Conservation (phyloP, 2,888 invertebrate genomes). For the Abscondita cerata region DNA sequence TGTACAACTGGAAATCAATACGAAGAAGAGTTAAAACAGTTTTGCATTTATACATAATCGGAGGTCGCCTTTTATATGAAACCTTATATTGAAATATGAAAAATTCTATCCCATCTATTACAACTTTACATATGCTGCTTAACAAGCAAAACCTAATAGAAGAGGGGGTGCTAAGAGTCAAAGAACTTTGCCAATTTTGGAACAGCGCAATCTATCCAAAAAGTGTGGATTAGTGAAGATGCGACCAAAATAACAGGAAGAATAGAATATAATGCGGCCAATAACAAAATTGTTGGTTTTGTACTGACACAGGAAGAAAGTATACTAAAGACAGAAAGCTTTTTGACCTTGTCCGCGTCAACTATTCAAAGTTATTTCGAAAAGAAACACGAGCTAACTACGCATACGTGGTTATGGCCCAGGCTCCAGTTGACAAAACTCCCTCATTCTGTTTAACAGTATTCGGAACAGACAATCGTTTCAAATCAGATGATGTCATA, state of each 20-base stretch:
- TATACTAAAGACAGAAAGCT: constrained; percentile 12
- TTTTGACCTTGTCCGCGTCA: constrained; percentile 21
- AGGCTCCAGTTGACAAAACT: constrained; percentile 15
- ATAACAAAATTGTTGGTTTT: constrained; percentile 41
- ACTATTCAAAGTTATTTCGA: constrained; percentile 22
- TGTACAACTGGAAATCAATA: neutral
- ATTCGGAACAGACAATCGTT: constrained; percentile 39
- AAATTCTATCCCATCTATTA: neutral
- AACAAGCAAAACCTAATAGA: neutral
- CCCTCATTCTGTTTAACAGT: constrained; percentile 37
- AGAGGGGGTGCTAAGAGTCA: constrained; percentile 2
- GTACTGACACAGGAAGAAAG: constrained; percentile 37
- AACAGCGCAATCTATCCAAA: neutral
- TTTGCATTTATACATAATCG: constrained; percentile 9
- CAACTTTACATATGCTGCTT: neutral
- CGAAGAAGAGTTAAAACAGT: neutral
- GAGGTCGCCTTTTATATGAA: constrained; percentile 10
- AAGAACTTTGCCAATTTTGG: neutral
- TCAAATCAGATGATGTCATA: constrained; percentile 33
- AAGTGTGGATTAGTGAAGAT: constrained; percentile 6
- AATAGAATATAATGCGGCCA: constrained; percentile 4
- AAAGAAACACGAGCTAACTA: constrained; percentile 21
- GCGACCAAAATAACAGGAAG: neutral
- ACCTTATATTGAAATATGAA: constrained; percentile 10
- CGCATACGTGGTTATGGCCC: constrained; percentile 36